These are phyloP conservation scores for Eupeodes corollae DNA, from an alignment of 1,140 invertebrate species.

Conservation along the genomic window DNA sequence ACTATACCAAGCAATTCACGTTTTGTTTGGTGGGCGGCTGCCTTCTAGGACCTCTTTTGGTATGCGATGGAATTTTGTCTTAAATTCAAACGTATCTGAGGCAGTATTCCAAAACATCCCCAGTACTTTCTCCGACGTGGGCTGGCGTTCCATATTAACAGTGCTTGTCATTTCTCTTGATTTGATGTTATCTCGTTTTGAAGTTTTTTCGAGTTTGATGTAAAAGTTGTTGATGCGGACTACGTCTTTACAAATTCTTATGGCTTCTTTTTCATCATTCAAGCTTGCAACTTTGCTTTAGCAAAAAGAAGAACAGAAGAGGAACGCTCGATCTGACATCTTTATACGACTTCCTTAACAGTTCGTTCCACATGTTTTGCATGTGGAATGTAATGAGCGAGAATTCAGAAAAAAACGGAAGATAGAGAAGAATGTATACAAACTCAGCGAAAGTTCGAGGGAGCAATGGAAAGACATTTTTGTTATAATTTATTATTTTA, in stretches of 20 bases:
- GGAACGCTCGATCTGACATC: no score
- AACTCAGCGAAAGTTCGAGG: no score
- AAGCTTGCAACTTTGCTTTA: constrained; percentile 19
- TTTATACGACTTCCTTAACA: no score
- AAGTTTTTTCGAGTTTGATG: constrained; percentile 6
- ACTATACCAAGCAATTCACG: constrained; percentile 18
- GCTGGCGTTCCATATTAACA: constrained; percentile 2
- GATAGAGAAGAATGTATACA: no score
- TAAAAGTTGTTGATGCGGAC: constrained; percentile 12
- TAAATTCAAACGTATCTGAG: constrained; percentile 3
- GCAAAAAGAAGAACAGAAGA: no score
- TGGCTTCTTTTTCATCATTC: constrained; percentile 8
- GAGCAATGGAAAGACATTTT: no score
- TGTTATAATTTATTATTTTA: no score
- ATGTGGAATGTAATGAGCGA: no score
- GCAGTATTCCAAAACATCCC: constrained; percentile 7
- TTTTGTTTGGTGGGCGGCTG: constrained; percentile 16
- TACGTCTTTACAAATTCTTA: constrained; percentile 9
- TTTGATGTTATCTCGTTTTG: background rate
- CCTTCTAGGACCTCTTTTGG: background rate
- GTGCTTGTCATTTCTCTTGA: background rate
- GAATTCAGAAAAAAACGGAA: no score
- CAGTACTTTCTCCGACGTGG: constrained; percentile 6
- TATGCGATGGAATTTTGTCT: background rate
- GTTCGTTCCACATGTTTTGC: no score